Evolutionary conservation across 2,888 invertebrate genomes (phyloP).

Genomic region (Oligia strigilis): DNA sequence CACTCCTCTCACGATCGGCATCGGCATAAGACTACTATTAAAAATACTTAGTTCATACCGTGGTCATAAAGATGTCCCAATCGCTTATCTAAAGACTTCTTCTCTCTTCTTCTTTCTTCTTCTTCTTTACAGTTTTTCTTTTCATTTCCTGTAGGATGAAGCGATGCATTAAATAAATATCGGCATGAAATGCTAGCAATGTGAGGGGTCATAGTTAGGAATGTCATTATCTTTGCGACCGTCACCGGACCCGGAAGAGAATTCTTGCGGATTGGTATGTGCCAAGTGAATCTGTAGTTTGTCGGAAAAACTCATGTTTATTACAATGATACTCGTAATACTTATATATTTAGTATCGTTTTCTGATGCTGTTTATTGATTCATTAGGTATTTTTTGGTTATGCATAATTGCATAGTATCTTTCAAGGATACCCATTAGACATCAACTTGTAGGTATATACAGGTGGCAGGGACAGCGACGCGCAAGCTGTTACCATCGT

Average conservation of each 20-base stretch:
- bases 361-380: background rate
- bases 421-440: background rate
- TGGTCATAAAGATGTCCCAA: background rate
- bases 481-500: too few species aligned
- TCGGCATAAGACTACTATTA: background rate
- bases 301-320: conserved; percentile 41
- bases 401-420: background rate
- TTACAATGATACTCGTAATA: background rate
- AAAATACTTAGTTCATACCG: background rate
- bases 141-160: background rate
- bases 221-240: conserved; percentile 58
- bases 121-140: background rate
- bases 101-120: too few species aligned
- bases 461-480: too few species aligned
- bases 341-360: background rate
- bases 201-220: conserved; percentile 54
- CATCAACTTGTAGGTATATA: background rate
- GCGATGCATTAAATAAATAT: conserved; percentile 34
- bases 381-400: background rate
- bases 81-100: background rate
- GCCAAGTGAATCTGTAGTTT: conserved; percentile 53
- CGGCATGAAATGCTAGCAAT: conserved; percentile 43
- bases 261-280: conserved; percentile 53
- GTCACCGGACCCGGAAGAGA: conserved; percentile 31
- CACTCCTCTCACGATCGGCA: background rate